Percentiles rank a stretch among this genome's conserved stretches.
phyloP scores from a whole-genome alignment of 2,113 vertebrate species.

The Bucco capensis region DNA sequence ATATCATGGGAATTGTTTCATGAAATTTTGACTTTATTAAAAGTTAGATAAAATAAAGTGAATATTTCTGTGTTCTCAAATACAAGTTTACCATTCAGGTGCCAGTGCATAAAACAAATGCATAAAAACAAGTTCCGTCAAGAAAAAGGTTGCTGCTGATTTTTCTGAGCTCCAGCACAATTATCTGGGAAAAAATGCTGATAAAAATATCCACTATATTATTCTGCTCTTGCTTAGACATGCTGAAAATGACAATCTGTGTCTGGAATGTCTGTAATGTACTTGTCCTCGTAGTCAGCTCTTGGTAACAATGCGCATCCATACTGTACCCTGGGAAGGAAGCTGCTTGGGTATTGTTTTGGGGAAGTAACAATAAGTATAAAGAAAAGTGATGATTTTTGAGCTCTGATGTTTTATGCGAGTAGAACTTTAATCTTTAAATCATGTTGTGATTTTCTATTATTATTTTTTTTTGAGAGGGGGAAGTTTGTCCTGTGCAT shows the following conservation, averaged over 20 bases:
- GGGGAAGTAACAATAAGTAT: not conserved
- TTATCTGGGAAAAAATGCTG: not conserved
- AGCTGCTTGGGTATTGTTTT: not conserved
- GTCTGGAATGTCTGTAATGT: not conserved
- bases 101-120: rapidly evolving
- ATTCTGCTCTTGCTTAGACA: not conserved
- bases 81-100: not conserved
- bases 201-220: not conserved
- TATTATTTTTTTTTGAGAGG: too few species aligned
- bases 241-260: not conserved
- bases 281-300: not conserved
- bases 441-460: too few species aligned
- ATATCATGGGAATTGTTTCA: not conserved
- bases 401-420: not conserved
- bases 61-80: not conserved
- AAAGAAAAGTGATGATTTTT: not conserved
- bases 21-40: not conserved
- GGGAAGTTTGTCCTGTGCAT: too few species aligned
- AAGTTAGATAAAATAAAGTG: not conserved
- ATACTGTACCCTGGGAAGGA: not conserved
- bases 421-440: not conserved
- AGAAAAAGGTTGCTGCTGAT: not conserved
- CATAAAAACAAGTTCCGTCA: not conserved
- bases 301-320: not conserved
- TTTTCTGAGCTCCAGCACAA: not conserved